Conservation (phyloP, 2,888 invertebrate genomes). For the Entomobrya multifasciata region DNA sequence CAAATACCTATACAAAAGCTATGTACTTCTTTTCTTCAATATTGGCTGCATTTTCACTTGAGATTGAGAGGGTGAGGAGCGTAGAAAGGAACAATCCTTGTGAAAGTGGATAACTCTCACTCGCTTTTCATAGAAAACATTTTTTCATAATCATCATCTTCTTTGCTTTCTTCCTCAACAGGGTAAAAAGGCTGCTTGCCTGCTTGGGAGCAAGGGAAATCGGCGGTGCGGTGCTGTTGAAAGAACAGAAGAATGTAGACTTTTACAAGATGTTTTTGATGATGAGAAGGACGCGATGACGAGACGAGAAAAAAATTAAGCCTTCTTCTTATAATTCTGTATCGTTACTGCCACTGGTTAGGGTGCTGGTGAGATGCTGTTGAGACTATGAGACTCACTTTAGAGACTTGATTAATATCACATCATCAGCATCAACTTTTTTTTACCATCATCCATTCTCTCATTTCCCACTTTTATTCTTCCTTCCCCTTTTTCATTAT, state of each 20-base stretch:
- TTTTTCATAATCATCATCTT: too few species aligned
- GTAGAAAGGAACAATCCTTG: too few species aligned
- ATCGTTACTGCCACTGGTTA: background rate
- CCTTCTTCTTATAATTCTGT: constrained; percentile 11
- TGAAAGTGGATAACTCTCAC: too few species aligned
- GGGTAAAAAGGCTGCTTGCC: background rate
- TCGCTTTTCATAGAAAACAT: too few species aligned
- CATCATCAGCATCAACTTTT: constrained; percentile 56
- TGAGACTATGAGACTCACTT: constrained; percentile 44
- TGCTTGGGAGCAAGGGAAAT: background rate
- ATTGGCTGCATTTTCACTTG: too few species aligned
- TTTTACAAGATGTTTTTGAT: constrained; percentile 19
- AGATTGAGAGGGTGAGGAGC: too few species aligned
- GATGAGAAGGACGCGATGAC: constrained; percentile 12
- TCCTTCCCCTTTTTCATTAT: constrained; percentile 48
- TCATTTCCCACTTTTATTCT: constrained; percentile 49
- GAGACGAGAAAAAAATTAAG: constrained; percentile 40
- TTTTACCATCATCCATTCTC: constrained; percentile 65
- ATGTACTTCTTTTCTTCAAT: too few species aligned
- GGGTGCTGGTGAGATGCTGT: background rate
- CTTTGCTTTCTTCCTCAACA: too few species aligned
- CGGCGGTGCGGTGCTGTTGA: background rate
- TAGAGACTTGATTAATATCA: constrained; percentile 67
- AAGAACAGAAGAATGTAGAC: background rate
- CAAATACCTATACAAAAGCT: too few species aligned